Percentiles rank a stretch among this genome's conserved stretches.
Conservation (phyloP, 2,113 vertebrate genomes). For the Geothlypis trichas region DNA sequence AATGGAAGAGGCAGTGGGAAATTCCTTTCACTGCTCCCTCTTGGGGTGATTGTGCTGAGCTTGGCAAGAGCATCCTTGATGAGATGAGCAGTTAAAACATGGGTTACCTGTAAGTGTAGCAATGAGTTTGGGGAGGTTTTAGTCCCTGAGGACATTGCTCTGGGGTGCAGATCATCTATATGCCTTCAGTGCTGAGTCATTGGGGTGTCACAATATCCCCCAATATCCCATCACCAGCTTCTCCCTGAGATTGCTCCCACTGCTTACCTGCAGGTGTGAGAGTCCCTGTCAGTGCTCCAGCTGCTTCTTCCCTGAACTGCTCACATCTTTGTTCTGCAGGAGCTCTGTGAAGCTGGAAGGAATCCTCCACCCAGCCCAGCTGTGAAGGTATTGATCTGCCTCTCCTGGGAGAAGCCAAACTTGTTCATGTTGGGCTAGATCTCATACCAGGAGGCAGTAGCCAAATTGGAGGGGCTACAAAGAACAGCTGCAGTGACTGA, state of each 20-base stretch:
- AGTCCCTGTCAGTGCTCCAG: not conserved
- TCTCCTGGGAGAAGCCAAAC: not conserved
- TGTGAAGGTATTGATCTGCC: not conserved
- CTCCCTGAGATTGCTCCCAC: not conserved
- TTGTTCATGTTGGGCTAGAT: not conserved
- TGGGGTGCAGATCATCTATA: not conserved
- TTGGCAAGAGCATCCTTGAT: not conserved
- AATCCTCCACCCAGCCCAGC: not conserved
- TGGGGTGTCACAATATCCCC: not conserved
- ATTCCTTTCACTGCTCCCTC: not conserved
- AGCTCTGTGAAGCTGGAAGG: not conserved
- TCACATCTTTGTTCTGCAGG: not conserved
- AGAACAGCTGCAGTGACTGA: not conserved
- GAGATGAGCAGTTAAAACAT: not conserved
- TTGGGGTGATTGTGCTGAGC: not conserved
- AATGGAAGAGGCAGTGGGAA: not conserved
- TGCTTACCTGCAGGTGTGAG: accelerated
- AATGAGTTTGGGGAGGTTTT: not conserved
- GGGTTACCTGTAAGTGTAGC: not conserved
- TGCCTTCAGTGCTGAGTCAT: not conserved
- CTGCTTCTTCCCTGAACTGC: not conserved
- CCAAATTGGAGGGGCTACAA: not conserved
- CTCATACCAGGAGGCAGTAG: accelerated
- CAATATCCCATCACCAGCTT: accelerated
- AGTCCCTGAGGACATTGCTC: not conserved